A percentile compares a stretch with the other conserved stretches of the same genome.
These are phyloP conservation scores for Oscarella lobularis DNA, from an alignment of 37 sponge, comb jelly and placozoan genomes.

Conservation along the genomic window DNA sequence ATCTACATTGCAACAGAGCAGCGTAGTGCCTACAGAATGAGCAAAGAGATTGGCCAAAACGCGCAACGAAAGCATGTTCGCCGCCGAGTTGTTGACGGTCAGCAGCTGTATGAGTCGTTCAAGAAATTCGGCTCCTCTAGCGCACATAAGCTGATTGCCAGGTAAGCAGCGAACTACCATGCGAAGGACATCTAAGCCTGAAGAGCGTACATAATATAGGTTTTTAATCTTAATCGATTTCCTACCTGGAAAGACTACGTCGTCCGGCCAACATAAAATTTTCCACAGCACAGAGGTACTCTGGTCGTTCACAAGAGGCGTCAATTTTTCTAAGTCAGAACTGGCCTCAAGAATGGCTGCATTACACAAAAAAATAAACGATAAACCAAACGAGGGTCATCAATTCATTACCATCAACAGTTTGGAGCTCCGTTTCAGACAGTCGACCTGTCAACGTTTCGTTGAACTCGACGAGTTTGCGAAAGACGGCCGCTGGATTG, in stretches of 20 bases:
- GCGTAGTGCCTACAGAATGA: not conserved
- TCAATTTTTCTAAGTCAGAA: too few relatives aligned
- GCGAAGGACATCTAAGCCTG: not conserved
- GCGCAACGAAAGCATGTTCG: not conserved
- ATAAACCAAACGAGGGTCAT: too few relatives aligned
- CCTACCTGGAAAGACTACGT: constrained; percentile 1
- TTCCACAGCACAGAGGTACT: too few relatives aligned
- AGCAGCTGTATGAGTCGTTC: not conserved
- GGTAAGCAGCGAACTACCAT: not conserved
- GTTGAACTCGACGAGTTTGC: not conserved
- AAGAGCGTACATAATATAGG: too few relatives aligned
- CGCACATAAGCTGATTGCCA: not conserved
- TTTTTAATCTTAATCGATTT: not conserved
- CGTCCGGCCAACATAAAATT: not conserved
- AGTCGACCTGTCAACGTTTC: too few relatives aligned
- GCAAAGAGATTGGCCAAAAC: not conserved
- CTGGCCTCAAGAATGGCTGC: too few relatives aligned
- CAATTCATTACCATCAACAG: too few relatives aligned
- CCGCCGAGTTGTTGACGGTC: not conserved
- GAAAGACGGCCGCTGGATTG: not conserved
- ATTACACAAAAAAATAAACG: too few relatives aligned
- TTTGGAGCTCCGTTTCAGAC: too few relatives aligned
- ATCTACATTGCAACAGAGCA: not conserved
- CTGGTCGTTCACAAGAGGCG: too few relatives aligned
- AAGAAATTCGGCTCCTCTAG: not conserved